These are phyloP conservation scores for Tamias sibiricus DNA, from an alignment of 2,113 vertebrate species.

Conservation along the genomic window DNA sequence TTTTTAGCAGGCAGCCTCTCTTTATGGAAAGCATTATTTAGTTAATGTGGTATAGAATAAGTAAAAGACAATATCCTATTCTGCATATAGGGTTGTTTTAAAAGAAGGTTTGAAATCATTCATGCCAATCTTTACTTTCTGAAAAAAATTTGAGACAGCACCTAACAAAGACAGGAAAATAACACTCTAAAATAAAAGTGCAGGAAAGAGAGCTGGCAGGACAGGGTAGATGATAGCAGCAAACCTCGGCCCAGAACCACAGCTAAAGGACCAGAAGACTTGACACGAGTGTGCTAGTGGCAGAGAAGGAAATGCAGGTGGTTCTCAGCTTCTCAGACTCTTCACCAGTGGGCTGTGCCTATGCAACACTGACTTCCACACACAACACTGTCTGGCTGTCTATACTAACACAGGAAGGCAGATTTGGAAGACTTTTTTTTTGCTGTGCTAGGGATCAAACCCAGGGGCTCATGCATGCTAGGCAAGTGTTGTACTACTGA, in stretches of 20 bases:
- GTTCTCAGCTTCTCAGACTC: too few species aligned
- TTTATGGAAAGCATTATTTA: not conserved
- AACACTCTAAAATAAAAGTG: not conserved
- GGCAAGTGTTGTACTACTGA: not conserved
- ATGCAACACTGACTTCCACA: not conserved
- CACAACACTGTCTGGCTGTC: not conserved
- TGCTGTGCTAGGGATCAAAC: not conserved
- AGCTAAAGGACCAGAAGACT: not conserved
- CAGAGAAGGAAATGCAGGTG: not conserved
- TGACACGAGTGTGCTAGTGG: not conserved
- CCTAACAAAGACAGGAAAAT: not conserved
- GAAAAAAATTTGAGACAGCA: not conserved
- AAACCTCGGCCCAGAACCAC: not conserved
- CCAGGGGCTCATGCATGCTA: not conserved
- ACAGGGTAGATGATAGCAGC: too few species aligned
- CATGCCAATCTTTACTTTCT: not conserved
- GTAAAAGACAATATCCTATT: not conserved
- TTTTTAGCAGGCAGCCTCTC: not conserved
- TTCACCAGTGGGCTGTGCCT: not conserved
- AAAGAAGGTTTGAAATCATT: not conserved
- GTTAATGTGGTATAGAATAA: not conserved
- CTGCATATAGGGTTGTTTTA: not conserved
- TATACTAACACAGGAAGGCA: too few species aligned
- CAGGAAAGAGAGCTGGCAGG: not conserved
- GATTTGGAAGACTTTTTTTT: too few species aligned